Base-by-base conservation (phyloP, 2,797 vertebrate genomes). In the Arctocebus calabarensis region DNA sequence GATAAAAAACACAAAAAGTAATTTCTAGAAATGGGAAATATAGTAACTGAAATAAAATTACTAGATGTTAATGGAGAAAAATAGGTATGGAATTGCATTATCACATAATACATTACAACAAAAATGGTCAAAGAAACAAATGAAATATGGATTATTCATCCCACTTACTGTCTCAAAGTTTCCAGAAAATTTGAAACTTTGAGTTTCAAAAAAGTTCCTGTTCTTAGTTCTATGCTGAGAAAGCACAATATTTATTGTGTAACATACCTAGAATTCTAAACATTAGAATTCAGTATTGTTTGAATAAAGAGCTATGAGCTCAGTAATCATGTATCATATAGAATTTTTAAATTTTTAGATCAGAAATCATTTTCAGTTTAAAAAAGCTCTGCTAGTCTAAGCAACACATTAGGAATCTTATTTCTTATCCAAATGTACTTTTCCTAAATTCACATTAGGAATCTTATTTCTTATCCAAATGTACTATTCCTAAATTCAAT, bases 1-100 rank as follows among this genome's bases (percentile, higher is more conserved):
- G 25, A 45, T 37, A 45, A 85, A 73, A 73, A n/a, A 94, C 34
- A 43, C 3, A 88, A 43, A 79, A 68, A 40, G 1, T 13, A 73
- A 73, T 73, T 81, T 74, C 27, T 74, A 90, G 55, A 74, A 17
- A 66, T 74, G 32, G 66, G 27, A 89, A 85, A 88, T 89, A 45
- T 4, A 45, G n/a, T 73, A 73, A 66, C 9, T 79, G 32, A 79
- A 32, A 79, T 73, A 73, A 52, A 14, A 59, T 88, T 87, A 59
- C n/a, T 70, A 34, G n/a, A 48, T 62, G 52, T 48, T 48, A 48
- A 48, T 48, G 48, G 48, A 89, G 73, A 71, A 43, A 5, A 92
- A 57, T 64, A 37, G 7, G 11, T 73, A 66, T 66, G 13, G 48
- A 84, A 71, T 84, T 88, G 32, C 59, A 87, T 66, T 83, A 29